Evolutionary conservation across 2,888 invertebrate species (phyloP), one percentile per base, ranked within the genome.

Genomic region (Hedya salicella): DNA sequence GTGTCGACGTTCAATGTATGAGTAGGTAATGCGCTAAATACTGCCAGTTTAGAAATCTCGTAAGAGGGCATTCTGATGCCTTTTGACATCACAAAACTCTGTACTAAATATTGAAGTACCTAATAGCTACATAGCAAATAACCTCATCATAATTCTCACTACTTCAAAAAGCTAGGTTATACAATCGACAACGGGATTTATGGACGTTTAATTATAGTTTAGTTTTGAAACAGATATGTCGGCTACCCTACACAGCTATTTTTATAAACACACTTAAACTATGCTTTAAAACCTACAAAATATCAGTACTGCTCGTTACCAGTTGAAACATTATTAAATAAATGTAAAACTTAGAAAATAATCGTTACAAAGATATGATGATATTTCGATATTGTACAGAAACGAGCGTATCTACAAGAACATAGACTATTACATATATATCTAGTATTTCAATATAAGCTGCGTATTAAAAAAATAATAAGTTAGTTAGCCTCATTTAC

Each of bases 271-370:
- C 82, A 71, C 81, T 81, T 81, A 81, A 40, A 62, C 42, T 71
- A 62, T 32, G 40, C 63, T 63, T 70, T 65, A 70, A 72, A 68
- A 53, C 70, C 68, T 67, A 61, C 74, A 75, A 80, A 70, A 77
- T 71, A 73, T 83, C 83, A 83, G 83, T 83, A 83, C 83, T 69
- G 81, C 83, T 82, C 83, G 83, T 78, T 75, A 77, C 74, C 73
- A 75, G 59, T 21, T 46, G 73, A 68, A 65, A 66, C 65, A 63
- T 69, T 67, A 60, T 39, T 53, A 62, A 66, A 68, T 68, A 64
- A 68, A 50, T 67, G 54, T 39, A 54, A 68, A 62, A 17, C 19
- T 50, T 65, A 53, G 25, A 65, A 60, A 60, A 14, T 36, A 56
- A 25, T 19, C 21, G 39, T 61, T 69, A 65, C 56, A 72, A 63